phyloP scores from a whole-genome alignment of 1,140 invertebrate species.

The Aphaenogaster ashmeadi region DNA sequence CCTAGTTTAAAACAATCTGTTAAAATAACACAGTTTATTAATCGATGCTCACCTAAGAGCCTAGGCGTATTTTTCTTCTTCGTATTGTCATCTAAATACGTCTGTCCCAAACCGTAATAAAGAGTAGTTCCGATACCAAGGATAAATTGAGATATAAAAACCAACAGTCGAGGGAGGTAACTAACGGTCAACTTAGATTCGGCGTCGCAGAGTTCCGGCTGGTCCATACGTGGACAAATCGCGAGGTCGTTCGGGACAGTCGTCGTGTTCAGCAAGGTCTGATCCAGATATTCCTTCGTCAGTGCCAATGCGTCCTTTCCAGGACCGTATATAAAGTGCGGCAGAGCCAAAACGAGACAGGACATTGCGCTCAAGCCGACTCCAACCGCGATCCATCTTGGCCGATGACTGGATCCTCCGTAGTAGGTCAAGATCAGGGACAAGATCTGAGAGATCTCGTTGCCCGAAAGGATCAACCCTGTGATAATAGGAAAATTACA shows the following conservation, averaged over 20 bases:
- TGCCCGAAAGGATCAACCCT: slow-evolving; percentile 91
- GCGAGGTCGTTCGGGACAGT: slow-evolving; percentile 71
- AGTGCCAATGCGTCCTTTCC: slow-evolving; percentile 87
- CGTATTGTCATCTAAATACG: slow-evolving; percentile 91
- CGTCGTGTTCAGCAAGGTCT: slow-evolving; percentile 78
- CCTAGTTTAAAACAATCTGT: neutral
- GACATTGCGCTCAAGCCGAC: slow-evolving; percentile 89
- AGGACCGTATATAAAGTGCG: slow-evolving; percentile 91
- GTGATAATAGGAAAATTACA: slow-evolving; percentile 37
- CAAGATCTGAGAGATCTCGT: slow-evolving; percentile 91
- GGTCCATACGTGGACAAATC: slow-evolving; percentile 76
- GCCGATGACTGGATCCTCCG: slow-evolving; percentile 89
- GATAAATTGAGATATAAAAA: slow-evolving; percentile 91
- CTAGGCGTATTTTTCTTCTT: slow-evolving; percentile 90
- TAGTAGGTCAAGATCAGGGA: slow-evolving; percentile 89
- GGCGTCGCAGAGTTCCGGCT: slow-evolving; percentile 85
- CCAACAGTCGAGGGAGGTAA: slow-evolving; percentile 88
- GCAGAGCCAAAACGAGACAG: slow-evolving; percentile 89
- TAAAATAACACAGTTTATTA: neutral
- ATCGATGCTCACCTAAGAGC: slow-evolving; percentile 86
- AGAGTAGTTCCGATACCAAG: slow-evolving; percentile 91
- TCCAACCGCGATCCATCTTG: slow-evolving; percentile 90
- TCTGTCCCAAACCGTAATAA: slow-evolving; percentile 90
- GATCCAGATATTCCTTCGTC: slow-evolving; percentile 85
- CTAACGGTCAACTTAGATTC: slow-evolving; percentile 84